These are phyloP conservation scores for Pseudocheirus occidentalis DNA, from an alignment of 2,797 vertebrate species.

Conservation along the genomic window DNA sequence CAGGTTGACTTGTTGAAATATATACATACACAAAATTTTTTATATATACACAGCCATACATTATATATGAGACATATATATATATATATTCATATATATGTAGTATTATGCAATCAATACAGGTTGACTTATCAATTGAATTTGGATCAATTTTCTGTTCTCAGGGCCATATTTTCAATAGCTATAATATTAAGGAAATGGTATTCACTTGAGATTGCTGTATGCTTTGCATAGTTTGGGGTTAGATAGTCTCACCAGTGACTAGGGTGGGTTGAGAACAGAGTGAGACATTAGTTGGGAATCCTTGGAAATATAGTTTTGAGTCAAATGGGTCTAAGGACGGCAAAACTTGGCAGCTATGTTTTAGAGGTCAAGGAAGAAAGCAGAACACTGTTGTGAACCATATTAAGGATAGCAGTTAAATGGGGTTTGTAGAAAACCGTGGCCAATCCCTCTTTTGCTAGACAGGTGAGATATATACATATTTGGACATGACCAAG, in stretches of 20 bases:
- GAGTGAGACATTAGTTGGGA: not conserved
- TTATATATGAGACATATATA: not conserved
- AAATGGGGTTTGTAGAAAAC: not conserved
- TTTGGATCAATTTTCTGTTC: not conserved
- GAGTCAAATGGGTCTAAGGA: not conserved
- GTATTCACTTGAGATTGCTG: not conserved
- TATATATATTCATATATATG: not conserved
- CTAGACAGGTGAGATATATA: not conserved
- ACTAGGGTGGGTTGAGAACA: not conserved
- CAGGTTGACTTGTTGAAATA: not conserved
- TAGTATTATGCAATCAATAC: not conserved
- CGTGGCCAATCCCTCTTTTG: not conserved
- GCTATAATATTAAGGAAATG: not conserved
- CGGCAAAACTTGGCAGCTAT: not conserved
- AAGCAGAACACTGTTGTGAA: not conserved
- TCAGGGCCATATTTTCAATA: not conserved
- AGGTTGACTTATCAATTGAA: not conserved
- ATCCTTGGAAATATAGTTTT: not conserved
- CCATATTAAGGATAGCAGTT: not conserved
- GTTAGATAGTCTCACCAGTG: not conserved
- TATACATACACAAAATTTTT: not conserved
- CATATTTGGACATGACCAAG: not conserved
- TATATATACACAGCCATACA: not conserved
- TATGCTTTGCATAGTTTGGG: not conserved
- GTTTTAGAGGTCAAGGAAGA: not conserved